A percentile compares a stretch with the other conserved stretches of the same genome.
Evolutionary conservation across 2,888 invertebrate genomes (phyloP).

Genomic region (Melipona bicolor): DNA sequence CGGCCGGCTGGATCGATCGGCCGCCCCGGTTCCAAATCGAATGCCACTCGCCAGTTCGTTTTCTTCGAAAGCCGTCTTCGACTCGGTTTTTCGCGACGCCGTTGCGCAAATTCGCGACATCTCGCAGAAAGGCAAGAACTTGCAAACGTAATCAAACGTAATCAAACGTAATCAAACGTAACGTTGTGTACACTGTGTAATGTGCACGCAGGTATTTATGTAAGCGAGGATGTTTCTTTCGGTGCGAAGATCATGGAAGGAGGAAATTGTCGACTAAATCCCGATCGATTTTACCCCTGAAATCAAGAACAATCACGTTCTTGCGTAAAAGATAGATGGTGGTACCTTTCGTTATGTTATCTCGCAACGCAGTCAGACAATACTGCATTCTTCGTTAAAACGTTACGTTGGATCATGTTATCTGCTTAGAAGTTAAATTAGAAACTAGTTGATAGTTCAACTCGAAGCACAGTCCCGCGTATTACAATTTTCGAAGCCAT

Average conservation of each 20-base stretch:
- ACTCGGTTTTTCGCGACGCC: background rate
- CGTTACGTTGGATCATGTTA: background rate
- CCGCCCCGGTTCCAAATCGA: background rate
- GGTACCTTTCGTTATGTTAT: background rate
- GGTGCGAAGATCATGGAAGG: no score
- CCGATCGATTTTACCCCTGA: no score
- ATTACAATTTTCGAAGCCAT: background rate
- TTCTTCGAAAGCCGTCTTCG: background rate
- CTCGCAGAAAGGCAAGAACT: background rate
- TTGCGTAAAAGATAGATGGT: background rate
- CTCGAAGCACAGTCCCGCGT: background rate
- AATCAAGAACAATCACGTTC: background rate
- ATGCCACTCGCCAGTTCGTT: background rate
- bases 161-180: no score
- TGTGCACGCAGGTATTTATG: background rate
- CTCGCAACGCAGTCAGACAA: background rate
- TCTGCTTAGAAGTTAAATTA: slow-evolving; percentile 4
- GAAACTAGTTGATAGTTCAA: slow-evolving; percentile 1
- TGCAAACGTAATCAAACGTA: no score
- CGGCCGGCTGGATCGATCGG: background rate
- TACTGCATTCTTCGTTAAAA: background rate
- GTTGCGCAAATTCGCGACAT: background rate
- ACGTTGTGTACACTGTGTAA: background rate
- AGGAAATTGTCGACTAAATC: no score
- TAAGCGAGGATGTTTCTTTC: background rate